These are phyloP conservation scores for Porites rus DNA, from an alignment of 92 coral and sea anemone species.

Conservation along the genomic window DNA sequence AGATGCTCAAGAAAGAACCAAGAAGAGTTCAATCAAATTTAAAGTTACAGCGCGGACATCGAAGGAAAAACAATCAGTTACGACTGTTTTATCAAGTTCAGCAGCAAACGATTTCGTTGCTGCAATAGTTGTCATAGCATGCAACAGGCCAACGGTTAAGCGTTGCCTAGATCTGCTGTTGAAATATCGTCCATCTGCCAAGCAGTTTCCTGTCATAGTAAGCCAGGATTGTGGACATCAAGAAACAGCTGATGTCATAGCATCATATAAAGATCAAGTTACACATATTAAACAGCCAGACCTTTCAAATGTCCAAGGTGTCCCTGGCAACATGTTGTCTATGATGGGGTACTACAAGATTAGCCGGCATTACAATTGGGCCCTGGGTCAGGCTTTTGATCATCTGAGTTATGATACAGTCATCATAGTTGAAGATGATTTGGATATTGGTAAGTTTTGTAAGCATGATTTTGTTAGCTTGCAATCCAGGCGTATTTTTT, in stretches of 20 bases:
- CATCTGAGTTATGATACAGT: constrained; percentile 79
- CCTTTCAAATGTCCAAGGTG: constrained; percentile 72
- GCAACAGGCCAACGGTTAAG: constrained; percentile 91
- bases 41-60: constrained; percentile 3
- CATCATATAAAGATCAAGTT: constrained; percentile 75
- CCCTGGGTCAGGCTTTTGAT: constrained; percentile 90
- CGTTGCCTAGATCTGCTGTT: constrained; percentile 87
- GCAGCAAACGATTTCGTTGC: constrained; percentile 49
- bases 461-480: not conserved
- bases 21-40: not conserved
- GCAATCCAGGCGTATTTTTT: too few species aligned
- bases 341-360: constrained; percentile 97
- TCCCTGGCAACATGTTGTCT: constrained; percentile 82
- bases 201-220: constrained; percentile 87
- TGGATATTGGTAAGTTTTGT: constrained; percentile 87
- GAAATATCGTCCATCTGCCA: constrained; percentile 84
- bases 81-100: not conserved
- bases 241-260: constrained; percentile 82
- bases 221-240: constrained; percentile 97
- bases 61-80: not conserved
- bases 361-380: constrained; percentile 96
- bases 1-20: not conserved
- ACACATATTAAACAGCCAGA: constrained; percentile 85
- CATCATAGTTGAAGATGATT: constrained; percentile 95
- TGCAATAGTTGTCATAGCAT: constrained; percentile 86